Evolutionary conservation across 2,888 invertebrate genomes (phyloP).

Genomic region (Cosmia pyralina): DNA sequence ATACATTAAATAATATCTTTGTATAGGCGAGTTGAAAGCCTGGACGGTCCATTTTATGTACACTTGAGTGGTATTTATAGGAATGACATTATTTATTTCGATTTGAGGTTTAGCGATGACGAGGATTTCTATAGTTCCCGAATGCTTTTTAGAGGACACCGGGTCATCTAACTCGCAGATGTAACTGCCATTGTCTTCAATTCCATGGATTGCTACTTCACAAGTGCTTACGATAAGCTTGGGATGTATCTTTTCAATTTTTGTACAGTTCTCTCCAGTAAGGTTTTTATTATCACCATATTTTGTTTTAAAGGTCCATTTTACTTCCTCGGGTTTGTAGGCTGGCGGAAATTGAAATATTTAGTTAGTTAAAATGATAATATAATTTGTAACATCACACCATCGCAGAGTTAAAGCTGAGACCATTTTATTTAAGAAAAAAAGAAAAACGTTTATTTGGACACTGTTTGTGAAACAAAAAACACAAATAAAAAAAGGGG

Average conservation of each 20-base stretch:
- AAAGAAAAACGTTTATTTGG: too few species aligned
- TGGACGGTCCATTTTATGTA: conserved; percentile 96
- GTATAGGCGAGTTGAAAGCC: conserved; percentile 93
- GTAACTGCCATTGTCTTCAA: conserved; percentile 92
- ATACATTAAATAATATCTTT: conserved; percentile 90
- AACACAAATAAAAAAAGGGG: too few species aligned
- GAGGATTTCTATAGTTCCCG: conserved; percentile 86
- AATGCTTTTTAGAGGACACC: conserved; percentile 78
- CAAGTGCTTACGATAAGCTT: conserved; percentile 91
- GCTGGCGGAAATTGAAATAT: conserved; percentile 9
- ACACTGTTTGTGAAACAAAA: too few species aligned
- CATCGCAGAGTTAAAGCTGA: neutral
- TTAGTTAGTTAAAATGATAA: neutral
- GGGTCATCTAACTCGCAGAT: conserved; percentile 79
- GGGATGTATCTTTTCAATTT: conserved; percentile 79
- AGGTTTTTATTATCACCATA: conserved; percentile 58
- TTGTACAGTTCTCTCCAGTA: conserved; percentile 28
- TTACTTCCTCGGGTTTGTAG: conserved; percentile 75
- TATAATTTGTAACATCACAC: neutral
- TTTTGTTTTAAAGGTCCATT: conserved; percentile 79
- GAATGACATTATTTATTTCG: conserved; percentile 92
- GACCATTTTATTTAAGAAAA: neutral
- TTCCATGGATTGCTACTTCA: conserved; percentile 83
- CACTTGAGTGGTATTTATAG: conserved; percentile 93
- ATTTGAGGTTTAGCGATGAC: conserved; percentile 93